Evolutionary conservation across 2,797 vertebrate species (phyloP).

Genomic region (Nyctibius grandis): DNA sequence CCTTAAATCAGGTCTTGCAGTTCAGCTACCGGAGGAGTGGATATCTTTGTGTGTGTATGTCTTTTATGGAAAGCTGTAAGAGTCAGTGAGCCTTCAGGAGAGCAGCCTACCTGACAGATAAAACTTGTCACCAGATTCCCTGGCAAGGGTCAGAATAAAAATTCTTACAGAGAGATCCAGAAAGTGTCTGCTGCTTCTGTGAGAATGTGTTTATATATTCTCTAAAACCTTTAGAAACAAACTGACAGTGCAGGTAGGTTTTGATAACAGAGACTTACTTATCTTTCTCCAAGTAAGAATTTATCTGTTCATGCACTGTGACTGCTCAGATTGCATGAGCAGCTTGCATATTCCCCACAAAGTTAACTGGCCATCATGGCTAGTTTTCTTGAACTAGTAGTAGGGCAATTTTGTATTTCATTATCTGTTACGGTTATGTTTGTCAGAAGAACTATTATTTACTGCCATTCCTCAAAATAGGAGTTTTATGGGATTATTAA

Average conservation of each 20-base stretch:
- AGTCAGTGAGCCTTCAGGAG: neutral
- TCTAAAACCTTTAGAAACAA: neutral
- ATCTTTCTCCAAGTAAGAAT: neutral
- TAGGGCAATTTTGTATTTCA: neutral
- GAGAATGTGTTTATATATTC: neutral
- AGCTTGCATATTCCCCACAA: neutral
- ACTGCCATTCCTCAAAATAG: conserved; percentile 8
- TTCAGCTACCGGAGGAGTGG: neutral
- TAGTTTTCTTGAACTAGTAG: neutral
- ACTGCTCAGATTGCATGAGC: neutral
- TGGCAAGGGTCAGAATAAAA: neutral
- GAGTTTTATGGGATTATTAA: conserved; percentile 35
- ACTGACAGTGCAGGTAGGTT: neutral
- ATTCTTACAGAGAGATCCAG: neutral
- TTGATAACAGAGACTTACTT: neutral
- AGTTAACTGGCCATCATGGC: neutral
- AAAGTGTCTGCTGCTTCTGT: neutral
- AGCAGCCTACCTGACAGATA: neutral
- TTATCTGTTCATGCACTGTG: neutral
- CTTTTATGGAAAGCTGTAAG: neutral
- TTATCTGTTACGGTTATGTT: neutral
- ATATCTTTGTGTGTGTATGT: neutral
- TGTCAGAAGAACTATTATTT: neutral
- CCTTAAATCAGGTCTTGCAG: neutral
- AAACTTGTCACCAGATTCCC: neutral